Base-by-base conservation (phyloP, 2,113 vertebrate genomes). In the Melanotaenia duboulayi region DNA sequence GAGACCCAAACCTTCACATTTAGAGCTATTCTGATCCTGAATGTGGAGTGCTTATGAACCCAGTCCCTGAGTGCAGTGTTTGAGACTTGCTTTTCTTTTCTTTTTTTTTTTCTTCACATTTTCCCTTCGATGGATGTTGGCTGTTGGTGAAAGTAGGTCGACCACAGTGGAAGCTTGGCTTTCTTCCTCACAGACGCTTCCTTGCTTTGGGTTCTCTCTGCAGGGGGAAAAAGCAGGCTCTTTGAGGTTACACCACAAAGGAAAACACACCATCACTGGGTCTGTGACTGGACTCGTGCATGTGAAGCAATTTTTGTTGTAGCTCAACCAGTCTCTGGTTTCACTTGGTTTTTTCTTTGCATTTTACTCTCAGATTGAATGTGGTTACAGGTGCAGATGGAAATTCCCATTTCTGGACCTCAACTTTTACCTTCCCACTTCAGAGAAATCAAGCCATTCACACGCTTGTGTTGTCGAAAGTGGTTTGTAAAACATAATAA, bases 61-160 rank as follows among this genome's bases (percentile, higher is more conserved):
- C 32, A 28, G 20, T 58, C 14, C 65, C 25, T 22, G 58, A 48
- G 28, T 25, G 71, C 32, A 52, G 51, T 23, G 71, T 72, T 65
- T 68, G 63, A 76, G 67, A 59, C 16, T 79, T 17, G 4, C 9
- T 59, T 82, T 86, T 37, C 68, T 69, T 48, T 7, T 57, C 71
- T 71, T 67, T 22, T 44, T 20, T 10, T 57, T 74, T 71, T 67
- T 22, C 49, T 20, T 4, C 19, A 10, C 48, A 35, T 56, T 65
- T 71, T 40, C 58, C 72, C 19, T 22, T 56, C 65, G 19, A 11
- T 35, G 61, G 57, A 69, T 71, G 39, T 57, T 75, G 77, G 70
- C 80, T 83, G 25, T 8, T 42, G 37, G 62, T 42, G 71, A 87
- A 87, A 87, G 84, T 87, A 78, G 84, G 84, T 87, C 81, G 32